Conservation (phyloP, 2,797 vertebrate genomes). For the Gallirallus australis region DNA sequence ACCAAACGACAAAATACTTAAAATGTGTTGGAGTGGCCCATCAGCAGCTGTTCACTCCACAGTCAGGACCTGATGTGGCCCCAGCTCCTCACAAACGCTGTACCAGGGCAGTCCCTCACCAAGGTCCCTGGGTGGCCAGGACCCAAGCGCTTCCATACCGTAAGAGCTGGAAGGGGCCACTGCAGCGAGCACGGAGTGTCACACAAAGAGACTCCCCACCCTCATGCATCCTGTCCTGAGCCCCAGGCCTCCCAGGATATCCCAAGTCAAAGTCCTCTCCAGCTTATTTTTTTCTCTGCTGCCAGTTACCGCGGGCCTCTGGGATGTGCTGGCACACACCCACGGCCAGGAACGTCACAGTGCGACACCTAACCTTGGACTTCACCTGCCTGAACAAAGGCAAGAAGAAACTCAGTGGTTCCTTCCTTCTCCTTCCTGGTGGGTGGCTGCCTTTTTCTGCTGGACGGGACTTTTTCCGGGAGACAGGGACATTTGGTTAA, state of each 20-base stretch:
- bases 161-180: not conserved
- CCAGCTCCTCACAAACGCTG: accelerated
- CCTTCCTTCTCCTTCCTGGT: not conserved
- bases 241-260: accelerated
- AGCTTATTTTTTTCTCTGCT: not conserved
- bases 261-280: not conserved
- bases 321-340: not conserved
- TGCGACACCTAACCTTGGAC: slow-evolving; percentile 30
- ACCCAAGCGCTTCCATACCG: not conserved
- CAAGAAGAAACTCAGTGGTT: not conserved
- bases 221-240: accelerated
- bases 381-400: slow-evolving; percentile 3
- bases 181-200: accelerated
- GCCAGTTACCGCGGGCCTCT: not conserved
- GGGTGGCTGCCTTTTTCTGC: not conserved
- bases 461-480: not conserved
- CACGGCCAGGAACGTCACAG: accelerated
- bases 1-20: not conserved
- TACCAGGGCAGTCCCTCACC: not conserved
- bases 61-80: not conserved
- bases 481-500: not conserved
- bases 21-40: not conserved
- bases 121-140: not conserved
- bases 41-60: not conserved
- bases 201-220: not conserved